Conservation (phyloP, 2,888 invertebrate species). For the Halictus quadricinctus region DNA sequence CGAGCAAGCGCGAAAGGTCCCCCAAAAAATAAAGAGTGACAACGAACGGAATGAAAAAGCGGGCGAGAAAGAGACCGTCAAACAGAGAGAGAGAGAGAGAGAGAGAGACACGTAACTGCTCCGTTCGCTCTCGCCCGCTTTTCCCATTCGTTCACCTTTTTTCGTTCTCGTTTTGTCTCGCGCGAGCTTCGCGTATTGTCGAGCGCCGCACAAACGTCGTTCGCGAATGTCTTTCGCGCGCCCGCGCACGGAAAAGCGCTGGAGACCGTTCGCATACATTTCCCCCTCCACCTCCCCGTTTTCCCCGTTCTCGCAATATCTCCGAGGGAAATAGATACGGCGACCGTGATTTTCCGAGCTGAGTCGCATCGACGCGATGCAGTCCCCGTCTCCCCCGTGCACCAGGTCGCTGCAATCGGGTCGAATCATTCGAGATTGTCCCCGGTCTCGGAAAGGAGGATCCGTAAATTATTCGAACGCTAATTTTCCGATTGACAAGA, state of each 20-base stretch:
- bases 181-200: slow-evolving; percentile 60
- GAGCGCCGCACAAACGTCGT: slow-evolving; percentile 47
- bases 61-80: neutral
- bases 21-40: slow-evolving; percentile 51
- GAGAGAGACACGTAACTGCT: slow-evolving; percentile 22
- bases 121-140: slow-evolving; percentile 27
- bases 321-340: slow-evolving; percentile 37
- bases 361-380: neutral
- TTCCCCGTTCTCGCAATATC: slow-evolving; percentile 42
- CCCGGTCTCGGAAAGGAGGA: neutral
- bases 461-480: too few species aligned
- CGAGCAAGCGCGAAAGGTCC: slow-evolving; percentile 57
- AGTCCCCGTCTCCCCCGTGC: too few species aligned
- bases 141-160: slow-evolving; percentile 32
- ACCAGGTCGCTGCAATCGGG: neutral
- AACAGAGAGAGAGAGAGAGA: slow-evolving; percentile 13
- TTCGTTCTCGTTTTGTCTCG: slow-evolving; percentile 45
- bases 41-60: slow-evolving; percentile 22
- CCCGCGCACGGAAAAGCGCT: neutral
- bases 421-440: neutral
- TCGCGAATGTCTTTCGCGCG: slow-evolving; percentile 57
- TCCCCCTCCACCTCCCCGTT: neutral
- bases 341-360: slow-evolving; percentile 31
- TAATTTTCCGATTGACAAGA: too few species aligned
- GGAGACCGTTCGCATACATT: slow-evolving; percentile 47